Conservation (phyloP, 2,888 invertebrate genomes). For the Halictus ligatus region DNA sequence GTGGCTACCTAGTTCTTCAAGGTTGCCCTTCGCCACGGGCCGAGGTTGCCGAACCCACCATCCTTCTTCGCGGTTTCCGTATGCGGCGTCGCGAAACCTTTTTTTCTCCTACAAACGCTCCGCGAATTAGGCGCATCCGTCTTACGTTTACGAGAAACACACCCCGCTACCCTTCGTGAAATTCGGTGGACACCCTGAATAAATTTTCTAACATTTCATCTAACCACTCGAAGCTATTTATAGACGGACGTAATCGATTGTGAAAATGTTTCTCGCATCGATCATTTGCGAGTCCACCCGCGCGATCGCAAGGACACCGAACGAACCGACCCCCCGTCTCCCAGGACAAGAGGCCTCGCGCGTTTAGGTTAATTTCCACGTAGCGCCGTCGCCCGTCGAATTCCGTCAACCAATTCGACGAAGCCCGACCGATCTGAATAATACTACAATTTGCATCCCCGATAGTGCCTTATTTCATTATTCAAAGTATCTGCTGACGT, state of each 20-base stretch:
- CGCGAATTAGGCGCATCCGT: not conserved
- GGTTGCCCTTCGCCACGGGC: conserved; percentile 7
- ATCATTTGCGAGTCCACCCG: not conserved
- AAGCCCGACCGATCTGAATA: conserved; percentile 24
- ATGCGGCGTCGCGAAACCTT: not conserved
- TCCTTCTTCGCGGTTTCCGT: not conserved
- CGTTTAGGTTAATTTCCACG: not conserved
- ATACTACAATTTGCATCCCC: conserved; percentile 43
- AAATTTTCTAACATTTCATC: not conserved
- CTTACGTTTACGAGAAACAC: not conserved
- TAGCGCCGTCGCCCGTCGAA: not conserved
- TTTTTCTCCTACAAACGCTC: not conserved
- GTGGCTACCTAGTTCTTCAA: conserved; percentile 68
- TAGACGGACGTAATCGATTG: not conserved
- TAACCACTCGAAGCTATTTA: no score
- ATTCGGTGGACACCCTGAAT: not conserved
- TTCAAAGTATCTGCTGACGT: conserved; percentile 54
- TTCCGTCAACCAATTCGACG: conserved; percentile 15
- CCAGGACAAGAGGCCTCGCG: not conserved
- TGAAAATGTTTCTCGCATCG: not conserved
- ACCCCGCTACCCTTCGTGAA: not conserved
- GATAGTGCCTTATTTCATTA: conserved; percentile 53
- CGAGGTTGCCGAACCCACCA: not conserved
- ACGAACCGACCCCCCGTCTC: not conserved
- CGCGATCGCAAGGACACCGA: not conserved